phyloP scores from a whole-genome alignment of 2,888 invertebrate species.

The Salticus scenicus region DNA sequence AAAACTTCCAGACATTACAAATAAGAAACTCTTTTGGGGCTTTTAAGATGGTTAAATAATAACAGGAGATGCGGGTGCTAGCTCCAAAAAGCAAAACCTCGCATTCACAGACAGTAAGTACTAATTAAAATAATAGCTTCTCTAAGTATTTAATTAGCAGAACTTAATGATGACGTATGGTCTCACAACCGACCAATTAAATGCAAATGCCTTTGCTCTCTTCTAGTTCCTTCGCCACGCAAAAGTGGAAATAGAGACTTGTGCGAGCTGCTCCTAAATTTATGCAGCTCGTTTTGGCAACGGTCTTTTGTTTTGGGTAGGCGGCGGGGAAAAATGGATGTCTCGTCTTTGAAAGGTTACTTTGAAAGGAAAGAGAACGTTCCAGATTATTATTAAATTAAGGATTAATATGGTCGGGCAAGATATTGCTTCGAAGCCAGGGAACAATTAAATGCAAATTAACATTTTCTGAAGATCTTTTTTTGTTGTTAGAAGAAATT shows the following conservation, averaged over 20 bases:
- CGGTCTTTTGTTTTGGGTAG: not conserved
- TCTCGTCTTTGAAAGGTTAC: not conserved
- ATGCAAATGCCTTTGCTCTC: slow-evolving; percentile 54
- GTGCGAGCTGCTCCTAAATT: not conserved
- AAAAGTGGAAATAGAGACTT: not conserved
- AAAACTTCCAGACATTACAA: too few species aligned
- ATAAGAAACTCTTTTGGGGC: not conserved
- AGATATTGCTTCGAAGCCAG: not conserved
- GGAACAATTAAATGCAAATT: slow-evolving; percentile 13
- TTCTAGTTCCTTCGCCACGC: not conserved
- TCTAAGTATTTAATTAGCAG: slow-evolving; percentile 65
- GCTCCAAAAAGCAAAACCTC: slow-evolving; percentile 30
- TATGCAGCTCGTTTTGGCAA: not conserved
- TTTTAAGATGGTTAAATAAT: slow-evolving; percentile 46
- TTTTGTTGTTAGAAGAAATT: not conserved
- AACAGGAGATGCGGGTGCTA: slow-evolving; percentile 27
- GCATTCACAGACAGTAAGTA: slow-evolving; percentile 44
- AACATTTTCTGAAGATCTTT: not conserved
- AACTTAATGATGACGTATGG: slow-evolving; percentile 67
- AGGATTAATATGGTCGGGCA: not conserved
- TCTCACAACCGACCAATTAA: slow-evolving; percentile 56
- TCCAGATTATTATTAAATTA: not conserved
- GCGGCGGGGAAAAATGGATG: slow-evolving; percentile 9
- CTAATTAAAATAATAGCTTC: slow-evolving; percentile 66
- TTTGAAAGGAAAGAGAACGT: not conserved